Evolutionary conservation across 35 echinoderm and acorn worm genomes (phyloP), one percentile per base, ranked within the genome.

Genomic region (Heliocidaris tuberculata): DNA sequence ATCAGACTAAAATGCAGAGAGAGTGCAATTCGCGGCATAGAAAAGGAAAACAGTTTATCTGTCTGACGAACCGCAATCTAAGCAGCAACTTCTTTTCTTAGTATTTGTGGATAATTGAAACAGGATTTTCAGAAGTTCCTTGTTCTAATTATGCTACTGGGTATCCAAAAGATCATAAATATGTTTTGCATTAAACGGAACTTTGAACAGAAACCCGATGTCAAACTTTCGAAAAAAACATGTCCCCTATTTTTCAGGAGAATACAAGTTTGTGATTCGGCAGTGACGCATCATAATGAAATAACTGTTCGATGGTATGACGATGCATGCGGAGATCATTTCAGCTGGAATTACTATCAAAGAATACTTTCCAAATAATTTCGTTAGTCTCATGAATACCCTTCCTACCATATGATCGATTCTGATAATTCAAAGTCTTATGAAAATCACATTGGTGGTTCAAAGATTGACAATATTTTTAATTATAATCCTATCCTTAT

Each of bases 111-210:
- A 78, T 78, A 78, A 78, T 78, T 78, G 65, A n/a, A n/a, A 78
- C 65, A 78, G 65, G 65, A 78, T 78, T 78, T 78, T 78, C 65
- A 78, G 27, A 78, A 27, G 65, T 78, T 78, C 65, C 65, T 78
- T 78, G 65, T 78, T 78, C 65, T 78, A 78, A 78, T 78, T 78
- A 78, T 78, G 65, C 65, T 78, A 78, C 65, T n/a, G 65, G 24
- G 65, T 78, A 78, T 78, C 65, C 21, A 78, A 78, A 78, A 78
- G 65, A 78, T 78, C 65, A 78, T 78, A 78, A 78, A 78, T 78
- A 78, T 78, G 65, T 78, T 78, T 78, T 78, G 21, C 0, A 78
- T 78, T 78, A 78, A 78, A 78, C 21, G 65, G 65, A 78, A 78
- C 21, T n/a, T 78, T 78, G 2, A 78, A 78, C 65, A 78, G 65